phyloP scores from a whole-genome alignment of 2,113 vertebrate genomes.

The Larimichthys polyactis region DNA sequence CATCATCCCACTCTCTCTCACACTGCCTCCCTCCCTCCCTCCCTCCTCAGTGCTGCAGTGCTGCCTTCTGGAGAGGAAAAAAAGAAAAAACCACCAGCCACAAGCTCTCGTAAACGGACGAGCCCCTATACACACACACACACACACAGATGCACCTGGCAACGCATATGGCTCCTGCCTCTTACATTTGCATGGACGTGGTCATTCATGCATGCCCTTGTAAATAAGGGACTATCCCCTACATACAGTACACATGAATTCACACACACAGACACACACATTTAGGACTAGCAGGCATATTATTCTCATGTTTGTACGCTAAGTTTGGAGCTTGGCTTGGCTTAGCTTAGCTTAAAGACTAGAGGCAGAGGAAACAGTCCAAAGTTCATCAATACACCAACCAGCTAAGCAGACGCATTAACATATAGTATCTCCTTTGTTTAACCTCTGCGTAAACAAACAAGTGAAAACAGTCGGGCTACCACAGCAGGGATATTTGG shows the following conservation, averaged over 20 bases:
- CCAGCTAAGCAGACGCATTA: neutral
- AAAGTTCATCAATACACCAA: neutral
- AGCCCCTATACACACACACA: conserved; percentile 57
- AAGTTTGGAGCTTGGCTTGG: neutral
- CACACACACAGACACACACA: conserved; percentile 11
- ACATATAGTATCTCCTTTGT: neutral
- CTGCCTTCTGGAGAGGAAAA: conserved; percentile 59
- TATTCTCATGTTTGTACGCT: neutral
- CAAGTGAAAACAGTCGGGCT: neutral
- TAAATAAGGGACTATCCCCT: conserved; percentile 60
- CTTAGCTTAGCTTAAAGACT: neutral
- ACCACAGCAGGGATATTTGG: no score
- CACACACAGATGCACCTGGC: conserved; percentile 60
- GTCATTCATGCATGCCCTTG: conserved; percentile 64
- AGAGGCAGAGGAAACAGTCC: neutral
- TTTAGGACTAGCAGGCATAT: neutral
- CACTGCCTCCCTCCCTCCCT: conserved; percentile 9
- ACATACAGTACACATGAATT: conserved; percentile 29
- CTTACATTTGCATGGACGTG: conserved; percentile 65
- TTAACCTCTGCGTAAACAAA: neutral
- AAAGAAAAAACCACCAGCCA: conserved; percentile 61
- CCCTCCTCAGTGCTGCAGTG: conserved; percentile 70
- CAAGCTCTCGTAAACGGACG: conserved; percentile 45
- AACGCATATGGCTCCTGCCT: conserved; percentile 50
- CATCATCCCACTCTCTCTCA: conserved; percentile 35